phyloP scores from a whole-genome alignment of 2,888 invertebrate genomes.

The Eupithecia subumbrata region DNA sequence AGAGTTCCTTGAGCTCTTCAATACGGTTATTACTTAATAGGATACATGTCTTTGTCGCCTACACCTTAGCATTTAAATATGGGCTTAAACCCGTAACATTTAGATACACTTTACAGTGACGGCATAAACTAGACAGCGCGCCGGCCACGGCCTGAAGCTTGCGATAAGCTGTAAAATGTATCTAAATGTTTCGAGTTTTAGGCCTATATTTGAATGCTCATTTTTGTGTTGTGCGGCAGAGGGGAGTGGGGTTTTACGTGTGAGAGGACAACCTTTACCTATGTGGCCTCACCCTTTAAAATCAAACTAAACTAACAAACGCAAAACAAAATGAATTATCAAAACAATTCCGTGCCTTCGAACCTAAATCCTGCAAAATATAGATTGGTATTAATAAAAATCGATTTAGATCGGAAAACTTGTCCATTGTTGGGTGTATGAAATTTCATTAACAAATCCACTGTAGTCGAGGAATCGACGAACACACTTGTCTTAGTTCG shows the following conservation, averaged over 20 bases:
- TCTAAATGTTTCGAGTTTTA: not conserved
- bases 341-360: constrained; percentile 48
- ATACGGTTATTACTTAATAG: not conserved
- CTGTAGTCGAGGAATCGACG: constrained; percentile 18
- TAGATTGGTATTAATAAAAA: constrained; percentile 45
- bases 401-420: constrained; percentile 44
- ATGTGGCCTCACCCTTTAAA: not conserved
- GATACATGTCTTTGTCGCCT: not conserved
- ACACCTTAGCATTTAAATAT: not conserved
- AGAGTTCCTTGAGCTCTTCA: not conserved
- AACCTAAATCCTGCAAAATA: constrained; percentile 39
- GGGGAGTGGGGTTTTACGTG: not conserved
- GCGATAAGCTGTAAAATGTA: not conserved
- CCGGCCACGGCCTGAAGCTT: not conserved
- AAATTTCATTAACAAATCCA: constrained; percentile 33
- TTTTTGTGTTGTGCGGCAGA: not conserved
- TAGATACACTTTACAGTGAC: not conserved
- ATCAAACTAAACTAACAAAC: not conserved
- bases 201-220: not conserved
- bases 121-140: not conserved
- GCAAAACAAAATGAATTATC: constrained; percentile 18
- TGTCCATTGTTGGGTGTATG: constrained; percentile 43
- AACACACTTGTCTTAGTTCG: constrained; percentile 18
- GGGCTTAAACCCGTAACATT: not conserved
- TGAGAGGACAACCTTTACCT: not conserved